These are phyloP conservation scores for Esox lucius DNA, from an alignment of 2,797 vertebrate genomes.

Conservation along the genomic window DNA sequence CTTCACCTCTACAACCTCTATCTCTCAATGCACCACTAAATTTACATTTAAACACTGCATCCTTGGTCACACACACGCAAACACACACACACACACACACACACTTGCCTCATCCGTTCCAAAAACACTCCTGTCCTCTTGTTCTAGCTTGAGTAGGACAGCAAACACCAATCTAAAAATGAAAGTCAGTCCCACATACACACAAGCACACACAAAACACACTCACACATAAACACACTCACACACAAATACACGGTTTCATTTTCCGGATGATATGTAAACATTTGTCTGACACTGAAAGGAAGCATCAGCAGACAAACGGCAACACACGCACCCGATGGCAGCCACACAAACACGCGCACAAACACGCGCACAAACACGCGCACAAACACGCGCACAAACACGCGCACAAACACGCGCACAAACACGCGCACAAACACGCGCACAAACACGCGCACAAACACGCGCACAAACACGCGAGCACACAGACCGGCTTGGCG, in stretches of 20 bases:
- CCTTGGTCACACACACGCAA: slow-evolving; percentile 52
- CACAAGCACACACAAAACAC: background rate
- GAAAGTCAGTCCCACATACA: slow-evolving; percentile 18
- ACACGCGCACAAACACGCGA: too few species aligned
- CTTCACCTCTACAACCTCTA: slow-evolving; percentile 21
- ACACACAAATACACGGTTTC: slow-evolving; percentile 33
- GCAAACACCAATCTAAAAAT: slow-evolving; percentile 50
- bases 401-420: too few species aligned
- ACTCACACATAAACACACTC: background rate
- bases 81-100: too few species aligned
- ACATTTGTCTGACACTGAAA: slow-evolving; percentile 55
- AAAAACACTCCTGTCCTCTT: slow-evolving; percentile 43
- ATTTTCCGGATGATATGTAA: slow-evolving; percentile 59
- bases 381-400: too few species aligned
- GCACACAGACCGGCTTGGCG: too few species aligned
- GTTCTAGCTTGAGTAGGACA: slow-evolving; percentile 64
- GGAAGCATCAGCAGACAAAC: slow-evolving; percentile 22
- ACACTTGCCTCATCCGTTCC: background rate
- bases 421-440: too few species aligned
- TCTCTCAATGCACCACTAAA: slow-evolving; percentile 44
- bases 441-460: too few species aligned
- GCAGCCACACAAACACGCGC: slow-evolving; percentile 39
- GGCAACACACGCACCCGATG: slow-evolving; percentile 33
- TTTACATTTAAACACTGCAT: slow-evolving; percentile 65
- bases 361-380: too few species aligned